phyloP scores from a whole-genome alignment of 2,113 vertebrate species.

The Myrmophylax atrothorax region DNA sequence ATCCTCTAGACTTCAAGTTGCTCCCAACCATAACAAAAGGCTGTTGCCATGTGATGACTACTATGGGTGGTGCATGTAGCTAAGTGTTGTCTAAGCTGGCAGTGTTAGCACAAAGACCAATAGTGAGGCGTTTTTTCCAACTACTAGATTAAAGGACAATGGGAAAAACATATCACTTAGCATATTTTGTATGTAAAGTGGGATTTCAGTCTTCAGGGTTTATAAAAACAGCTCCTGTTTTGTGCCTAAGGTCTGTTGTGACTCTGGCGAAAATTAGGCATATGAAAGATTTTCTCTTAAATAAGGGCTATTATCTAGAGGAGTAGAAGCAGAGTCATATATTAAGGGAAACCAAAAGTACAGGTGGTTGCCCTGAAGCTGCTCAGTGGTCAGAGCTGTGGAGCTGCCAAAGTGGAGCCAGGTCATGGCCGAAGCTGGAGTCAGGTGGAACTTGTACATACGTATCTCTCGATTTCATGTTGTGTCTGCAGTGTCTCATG shows the following conservation, averaged over 20 bases:
- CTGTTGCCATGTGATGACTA: not conserved
- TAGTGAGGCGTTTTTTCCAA: fast-evolving
- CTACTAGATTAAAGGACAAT: not conserved
- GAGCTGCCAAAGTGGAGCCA: not conserved
- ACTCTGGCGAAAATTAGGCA: not conserved
- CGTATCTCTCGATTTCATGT: not conserved
- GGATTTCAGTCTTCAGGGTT: not conserved
- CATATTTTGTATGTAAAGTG: not conserved
- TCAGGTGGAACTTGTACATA: not conserved
- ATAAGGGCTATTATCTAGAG: not conserved
- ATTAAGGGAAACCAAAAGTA: not conserved
- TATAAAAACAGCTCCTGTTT: not conserved
- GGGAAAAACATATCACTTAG: not conserved
- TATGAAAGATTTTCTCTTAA: not conserved
- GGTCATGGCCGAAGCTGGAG: not conserved
- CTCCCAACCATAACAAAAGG: fast-evolving
- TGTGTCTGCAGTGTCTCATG: not conserved
- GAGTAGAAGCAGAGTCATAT: not conserved
- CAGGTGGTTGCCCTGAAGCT: not conserved
- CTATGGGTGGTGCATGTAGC: not conserved
- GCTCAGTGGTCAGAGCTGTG: not conserved
- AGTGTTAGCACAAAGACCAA: not conserved
- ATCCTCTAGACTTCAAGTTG: not conserved
- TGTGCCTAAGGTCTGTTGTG: not conserved
- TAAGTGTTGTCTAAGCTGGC: not conserved